phyloP scores from a whole-genome alignment of 2,113 vertebrate genomes.

The Platichthys flesus region DNA sequence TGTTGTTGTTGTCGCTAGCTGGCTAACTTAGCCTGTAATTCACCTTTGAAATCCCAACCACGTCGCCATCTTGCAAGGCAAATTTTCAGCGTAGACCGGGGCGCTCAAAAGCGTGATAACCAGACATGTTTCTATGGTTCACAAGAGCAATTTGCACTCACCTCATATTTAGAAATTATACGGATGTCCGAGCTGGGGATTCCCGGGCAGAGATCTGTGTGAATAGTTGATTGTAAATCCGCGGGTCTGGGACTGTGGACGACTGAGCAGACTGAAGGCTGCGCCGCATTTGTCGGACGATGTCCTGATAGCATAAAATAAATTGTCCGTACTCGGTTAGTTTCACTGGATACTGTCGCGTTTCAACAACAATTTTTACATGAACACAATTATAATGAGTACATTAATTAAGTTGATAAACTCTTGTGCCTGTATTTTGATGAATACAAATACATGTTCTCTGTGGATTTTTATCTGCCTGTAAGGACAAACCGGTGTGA shows the following conservation, averaged over 20 bases:
- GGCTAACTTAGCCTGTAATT: slow-evolving; percentile 74
- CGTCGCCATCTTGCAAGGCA: slow-evolving; percentile 85
- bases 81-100: slow-evolving; percentile 70
- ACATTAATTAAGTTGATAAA: fast-evolving
- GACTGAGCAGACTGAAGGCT: slow-evolving; percentile 76
- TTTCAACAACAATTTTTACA: fast-evolving
- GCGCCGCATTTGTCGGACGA: slow-evolving; percentile 80
- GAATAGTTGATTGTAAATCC: slow-evolving; percentile 74
- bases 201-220: slow-evolving; percentile 29
- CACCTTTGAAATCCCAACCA: slow-evolving; percentile 83
- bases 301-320: slow-evolving; percentile 73
- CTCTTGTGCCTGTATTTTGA: fast-evolving
- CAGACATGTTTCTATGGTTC: slow-evolving; percentile 23
- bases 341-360: fast-evolving
- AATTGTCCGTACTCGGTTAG: neutral
- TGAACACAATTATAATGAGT: fast-evolving
- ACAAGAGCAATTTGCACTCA: slow-evolving; percentile 63
- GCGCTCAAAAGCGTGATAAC: slow-evolving; percentile 53
- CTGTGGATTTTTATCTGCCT: slow-evolving; percentile 58
- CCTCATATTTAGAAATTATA: slow-evolving; percentile 75
- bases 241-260: slow-evolving; percentile 71
- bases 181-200: slow-evolving; percentile 31
- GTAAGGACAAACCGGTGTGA: slow-evolving; percentile 75
- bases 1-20: slow-evolving; percentile 69
- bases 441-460: neutral